These are phyloP conservation scores for Hylia prasina DNA, from an alignment of 2,113 vertebrate species.

Conservation along the genomic window DNA sequence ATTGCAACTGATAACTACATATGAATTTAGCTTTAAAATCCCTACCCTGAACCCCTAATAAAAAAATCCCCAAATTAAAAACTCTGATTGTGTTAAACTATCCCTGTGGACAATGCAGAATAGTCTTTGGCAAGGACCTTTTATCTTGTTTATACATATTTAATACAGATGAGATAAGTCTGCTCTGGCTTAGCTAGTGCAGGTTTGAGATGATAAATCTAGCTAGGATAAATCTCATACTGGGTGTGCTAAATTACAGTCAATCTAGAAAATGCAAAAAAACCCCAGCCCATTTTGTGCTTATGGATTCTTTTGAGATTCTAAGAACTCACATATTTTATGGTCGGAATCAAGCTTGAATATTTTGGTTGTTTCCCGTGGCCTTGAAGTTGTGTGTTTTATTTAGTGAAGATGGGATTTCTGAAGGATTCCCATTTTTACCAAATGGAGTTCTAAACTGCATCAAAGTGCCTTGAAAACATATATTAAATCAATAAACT, in stretches of 20 bases:
- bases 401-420: neutral
- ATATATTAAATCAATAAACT: neutral
- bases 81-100: neutral
- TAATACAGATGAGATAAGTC: neutral
- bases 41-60: neutral
- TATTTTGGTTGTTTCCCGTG: neutral
- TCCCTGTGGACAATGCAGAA: neutral
- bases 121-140: neutral
- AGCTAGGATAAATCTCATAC: neutral
- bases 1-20: neutral
- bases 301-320: neutral
- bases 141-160: neutral
- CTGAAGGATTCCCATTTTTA: neutral
- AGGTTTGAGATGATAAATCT: neutral
- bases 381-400: neutral
- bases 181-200: neutral
- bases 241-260: neutral
- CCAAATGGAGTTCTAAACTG: neutral
- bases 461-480: neutral
- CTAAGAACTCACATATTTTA: neutral
- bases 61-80: neutral
- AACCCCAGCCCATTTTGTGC: fast-evolving
- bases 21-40: neutral
- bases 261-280: neutral
- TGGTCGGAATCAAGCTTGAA: neutral